These are phyloP conservation scores for Oreocharis arfaki DNA, from an alignment of 2,113 vertebrate species.

Conservation along the genomic window DNA sequence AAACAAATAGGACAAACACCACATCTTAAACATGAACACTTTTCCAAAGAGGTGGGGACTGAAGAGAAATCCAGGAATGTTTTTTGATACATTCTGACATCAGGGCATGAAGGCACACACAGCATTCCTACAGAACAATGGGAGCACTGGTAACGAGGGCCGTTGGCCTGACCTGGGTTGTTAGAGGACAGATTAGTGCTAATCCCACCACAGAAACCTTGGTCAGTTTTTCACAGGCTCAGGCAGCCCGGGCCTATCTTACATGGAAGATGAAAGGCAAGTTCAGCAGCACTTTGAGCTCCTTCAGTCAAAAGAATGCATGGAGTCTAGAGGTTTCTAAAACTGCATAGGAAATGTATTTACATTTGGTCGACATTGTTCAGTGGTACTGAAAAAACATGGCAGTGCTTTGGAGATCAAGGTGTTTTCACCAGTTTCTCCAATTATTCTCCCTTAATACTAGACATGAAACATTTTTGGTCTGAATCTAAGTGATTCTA, in stretches of 20 bases:
- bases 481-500: neutral
- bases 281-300: neutral
- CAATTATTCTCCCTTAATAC: neutral
- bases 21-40: conserved; percentile 56
- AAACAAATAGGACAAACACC: conserved; percentile 61
- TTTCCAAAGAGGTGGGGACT: conserved; percentile 14
- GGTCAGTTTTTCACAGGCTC: conserved; percentile 53
- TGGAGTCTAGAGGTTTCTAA: neutral
- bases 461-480: neutral
- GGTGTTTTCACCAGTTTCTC: neutral
- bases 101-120: conserved; percentile 72
- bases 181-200: conserved; percentile 70
- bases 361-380: neutral
- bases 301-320: neutral
- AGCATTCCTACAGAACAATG: conserved; percentile 66
- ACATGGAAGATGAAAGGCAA: conserved; percentile 52
- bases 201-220: conserved; percentile 66
- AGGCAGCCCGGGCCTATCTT: neutral
- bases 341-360: neutral
- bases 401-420: neutral
- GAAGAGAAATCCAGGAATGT: conserved; percentile 43
- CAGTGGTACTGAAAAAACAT: neutral
- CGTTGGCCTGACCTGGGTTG: conserved; percentile 33
- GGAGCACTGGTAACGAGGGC: conserved; percentile 49
- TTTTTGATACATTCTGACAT: conserved; percentile 50